Conservation (phyloP, 2,888 invertebrate genomes). For the Tipula vernalis region DNA sequence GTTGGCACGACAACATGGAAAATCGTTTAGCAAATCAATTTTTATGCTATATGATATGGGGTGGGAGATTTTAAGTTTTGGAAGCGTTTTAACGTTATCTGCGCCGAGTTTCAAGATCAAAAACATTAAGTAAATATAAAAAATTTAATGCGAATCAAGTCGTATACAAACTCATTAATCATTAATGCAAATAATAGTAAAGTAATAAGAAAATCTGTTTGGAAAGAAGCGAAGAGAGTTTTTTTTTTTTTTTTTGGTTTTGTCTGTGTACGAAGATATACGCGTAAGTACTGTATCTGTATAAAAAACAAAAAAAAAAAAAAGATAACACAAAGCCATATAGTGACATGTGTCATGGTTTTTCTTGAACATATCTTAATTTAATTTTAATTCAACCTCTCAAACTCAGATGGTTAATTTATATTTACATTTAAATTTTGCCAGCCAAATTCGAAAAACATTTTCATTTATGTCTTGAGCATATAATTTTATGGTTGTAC, state of each 20-base stretch:
- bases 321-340: not conserved
- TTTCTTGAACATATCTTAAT: not conserved
- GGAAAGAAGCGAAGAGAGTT: not conserved
- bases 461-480: not conserved
- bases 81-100: not conserved
- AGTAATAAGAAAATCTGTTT: not conserved
- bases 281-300: not conserved
- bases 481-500: not conserved
- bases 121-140: not conserved
- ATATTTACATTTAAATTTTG: not conserved
- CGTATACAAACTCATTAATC: not conserved
- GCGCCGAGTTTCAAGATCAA: not conserved
- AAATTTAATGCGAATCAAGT: not conserved
- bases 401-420: not conserved
- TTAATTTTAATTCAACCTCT: not conserved
- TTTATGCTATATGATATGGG: not conserved
- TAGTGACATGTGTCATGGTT: not conserved
- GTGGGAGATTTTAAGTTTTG: not conserved
- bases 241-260: not conserved
- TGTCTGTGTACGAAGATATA: not conserved
- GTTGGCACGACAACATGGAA: not conserved
- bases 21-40: not conserved
- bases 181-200: not conserved
- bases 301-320: not conserved
- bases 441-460: not conserved